Base-by-base conservation (phyloP, 1,140 invertebrate species). In the Orchesella cincta region DNA sequence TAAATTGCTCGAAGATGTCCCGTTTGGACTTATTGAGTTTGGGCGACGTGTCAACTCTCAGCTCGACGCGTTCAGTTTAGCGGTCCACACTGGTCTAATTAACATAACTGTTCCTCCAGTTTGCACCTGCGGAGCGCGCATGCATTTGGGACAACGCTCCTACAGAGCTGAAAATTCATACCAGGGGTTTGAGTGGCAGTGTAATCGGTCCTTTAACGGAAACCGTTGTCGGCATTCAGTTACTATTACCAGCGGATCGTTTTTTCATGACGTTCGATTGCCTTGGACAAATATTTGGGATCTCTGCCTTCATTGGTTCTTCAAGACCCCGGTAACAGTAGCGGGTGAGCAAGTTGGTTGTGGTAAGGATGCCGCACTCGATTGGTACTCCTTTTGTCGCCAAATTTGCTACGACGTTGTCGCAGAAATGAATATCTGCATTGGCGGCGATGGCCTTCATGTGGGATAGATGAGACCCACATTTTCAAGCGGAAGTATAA, bases 401-500 rank as follows among this genome's bases (percentile, higher is more conserved):
- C n/a, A n/a, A n/a, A n/a, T n/a, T n/a, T n/a, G n/a, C n/a, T n/a
- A n/a, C 1, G 34, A 74, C 14, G 29, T 26, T 2, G 33, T 31
- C 3, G 72, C 1, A 26, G 51, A 79, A 54, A n/a, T n/a, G n/a
- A n/a, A n/a, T n/a, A n/a, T n/a, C n/a, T n/a, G n/a, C n/a, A n/a
- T n/a, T n/a, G n/a, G 77, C 3, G 74, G 77, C 12, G 1, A 0
- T 1, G 71, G 52, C 1, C 28, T 74, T 0, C 14, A 70, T 28
- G 31, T 64, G n/a, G 75, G 73, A 57, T 76, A 16, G 78, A 79
- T 36, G 76, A 80, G 75, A 12, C n/a, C n/a, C n/a, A n/a, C n/a
- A n/a, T n/a, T n/a, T n/a, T n/a, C n/a, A n/a, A n/a, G n/a, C n/a
- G n/a, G n/a, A n/a, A n/a, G n/a, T n/a, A n/a, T n/a, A n/a, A n/a